Evolutionary conservation across 1,140 invertebrate genomes (phyloP), one percentile per base, ranked within the genome.

Genomic region (Drosophila baimaii): DNA sequence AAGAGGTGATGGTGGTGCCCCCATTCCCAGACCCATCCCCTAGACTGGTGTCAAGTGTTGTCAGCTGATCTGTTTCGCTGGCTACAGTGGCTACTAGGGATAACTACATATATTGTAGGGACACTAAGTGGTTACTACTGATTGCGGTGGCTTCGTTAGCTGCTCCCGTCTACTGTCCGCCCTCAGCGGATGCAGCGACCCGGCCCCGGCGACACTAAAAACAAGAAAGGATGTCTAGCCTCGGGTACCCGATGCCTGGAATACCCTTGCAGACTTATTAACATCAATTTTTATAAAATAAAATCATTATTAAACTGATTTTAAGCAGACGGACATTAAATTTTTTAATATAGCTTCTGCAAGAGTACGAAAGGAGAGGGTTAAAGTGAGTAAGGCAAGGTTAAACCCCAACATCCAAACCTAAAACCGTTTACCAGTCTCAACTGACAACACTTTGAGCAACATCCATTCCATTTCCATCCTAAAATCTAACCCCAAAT

Each of bases 41-140:
- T 35, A 35, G 29, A 62, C 41, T 52, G 51, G 56, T 78, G 39
- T 64, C 57, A 66, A 71, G 80, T 89, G 80, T 89, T 89, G 84
- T 89, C 84, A 89, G 84, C 84, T 89, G 80, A 89, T 78, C 51
- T 82, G 65, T 70, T 71, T 71, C 49, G 49, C 65, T 70, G 64
- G 25, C 65, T 57, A 70, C 41, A 15, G 17, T 46, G 25, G 49
- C 55, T 44, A 41, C 56, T 63, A 56, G 10, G 33, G 43, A 51
- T 2, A 51, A 51, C 52, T 73, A 72, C 21, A 35, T n/a, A n/a
- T n/a, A n/a, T n/a, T n/a, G 4, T 10, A 3, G 19, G 33, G 15
- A 13, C 17, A 29, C 64, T 70, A 76, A 35, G 21, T 21, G 33
- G 51, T 75, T 49, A 61, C 84, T 72, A 84, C 77, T 69, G 51